phyloP scores from a whole-genome alignment of 2,797 vertebrate species.

The Sparidentex hasta region DNA sequence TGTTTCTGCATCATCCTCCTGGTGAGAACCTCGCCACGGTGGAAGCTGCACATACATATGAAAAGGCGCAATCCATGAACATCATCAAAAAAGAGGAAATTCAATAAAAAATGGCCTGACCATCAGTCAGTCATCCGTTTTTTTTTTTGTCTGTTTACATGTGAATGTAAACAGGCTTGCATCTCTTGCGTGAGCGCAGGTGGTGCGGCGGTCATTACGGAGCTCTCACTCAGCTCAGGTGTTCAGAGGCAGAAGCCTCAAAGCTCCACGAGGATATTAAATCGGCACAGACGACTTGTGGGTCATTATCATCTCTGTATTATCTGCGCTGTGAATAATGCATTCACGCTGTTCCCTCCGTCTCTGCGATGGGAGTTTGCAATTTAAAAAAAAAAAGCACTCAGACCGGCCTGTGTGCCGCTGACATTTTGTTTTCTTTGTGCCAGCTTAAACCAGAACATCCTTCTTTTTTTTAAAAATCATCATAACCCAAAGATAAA shows the following conservation, averaged over 20 bases:
- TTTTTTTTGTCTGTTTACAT: too few relatives aligned
- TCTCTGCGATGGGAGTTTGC: constrained; percentile 17
- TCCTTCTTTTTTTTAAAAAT: background rate
- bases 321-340: constrained; percentile 68
- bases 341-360: constrained; percentile 10
- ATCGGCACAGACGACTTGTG: constrained; percentile 48
- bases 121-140: constrained; percentile 38
- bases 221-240: constrained; percentile 52
- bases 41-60: background rate
- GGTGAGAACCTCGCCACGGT: background rate
- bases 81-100: too few relatives aligned
- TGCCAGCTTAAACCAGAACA: background rate
- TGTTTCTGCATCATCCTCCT: constrained; percentile 21
- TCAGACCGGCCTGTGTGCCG: background rate
- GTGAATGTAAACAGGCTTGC: constrained; percentile 50
- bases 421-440: background rate
- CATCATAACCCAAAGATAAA: background rate
- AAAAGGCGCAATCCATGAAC: constrained; percentile 16
- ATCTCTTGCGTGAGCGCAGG: constrained; percentile 51
- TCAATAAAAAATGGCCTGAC: too few relatives aligned
- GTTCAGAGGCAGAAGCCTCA: constrained; percentile 33
- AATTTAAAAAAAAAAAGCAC: too few relatives aligned
- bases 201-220: constrained; percentile 52
- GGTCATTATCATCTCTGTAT: constrained; percentile 58
- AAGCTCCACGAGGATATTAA: constrained; percentile 55